Base-by-base conservation (phyloP, 2,113 vertebrate genomes). In the Psophia crepitans region DNA sequence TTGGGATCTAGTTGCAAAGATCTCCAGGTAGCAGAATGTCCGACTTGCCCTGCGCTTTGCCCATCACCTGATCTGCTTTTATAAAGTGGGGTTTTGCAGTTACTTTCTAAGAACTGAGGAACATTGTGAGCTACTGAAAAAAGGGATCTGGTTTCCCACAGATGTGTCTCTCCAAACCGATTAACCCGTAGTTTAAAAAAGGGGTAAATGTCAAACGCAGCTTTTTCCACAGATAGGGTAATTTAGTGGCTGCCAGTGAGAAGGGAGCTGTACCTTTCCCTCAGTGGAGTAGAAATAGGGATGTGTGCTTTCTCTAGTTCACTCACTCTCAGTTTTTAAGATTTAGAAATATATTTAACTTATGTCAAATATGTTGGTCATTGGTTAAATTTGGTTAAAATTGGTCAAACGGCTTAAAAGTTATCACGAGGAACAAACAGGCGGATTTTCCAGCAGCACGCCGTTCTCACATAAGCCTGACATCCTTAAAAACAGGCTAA, bases 111-210 rank as follows among this genome's bases (percentile, higher is more conserved):
- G 49, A 37, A 33, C 21, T 15, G 41, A 70, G 41, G 41, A 89
- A 49, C 11, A 12, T 7, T 0, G 0, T 33, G 28, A 75, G 32
- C 37, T 37, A 18, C 32, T 35, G 43, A 26, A 19, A n/a, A 57
- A 77, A 60, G n/a, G 35, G 24, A 20, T 66, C 63, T 75, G 51
- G 4, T 75, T 74, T 32, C 27, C n/a, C 37, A 12, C 18, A 30
- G 39, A 15, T 64, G 12, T n/a, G 43, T 63, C 48, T 60, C 37
- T 81, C 33, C 78, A 74, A 16, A 23, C 12, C 21, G 48, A 51
- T 90, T 48, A 8, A 17, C 20, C 32, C 17, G 3, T 60, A 35
- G 26, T n/a, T 69, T 56, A 30, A n/a, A 89, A 89, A 82, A 56
- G 27, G 15, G 11, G 32, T 39, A 44, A 71, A 68, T 12, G 19